Conservation (phyloP, 2,888 invertebrate genomes). For the Diarsia mendica region DNA sequence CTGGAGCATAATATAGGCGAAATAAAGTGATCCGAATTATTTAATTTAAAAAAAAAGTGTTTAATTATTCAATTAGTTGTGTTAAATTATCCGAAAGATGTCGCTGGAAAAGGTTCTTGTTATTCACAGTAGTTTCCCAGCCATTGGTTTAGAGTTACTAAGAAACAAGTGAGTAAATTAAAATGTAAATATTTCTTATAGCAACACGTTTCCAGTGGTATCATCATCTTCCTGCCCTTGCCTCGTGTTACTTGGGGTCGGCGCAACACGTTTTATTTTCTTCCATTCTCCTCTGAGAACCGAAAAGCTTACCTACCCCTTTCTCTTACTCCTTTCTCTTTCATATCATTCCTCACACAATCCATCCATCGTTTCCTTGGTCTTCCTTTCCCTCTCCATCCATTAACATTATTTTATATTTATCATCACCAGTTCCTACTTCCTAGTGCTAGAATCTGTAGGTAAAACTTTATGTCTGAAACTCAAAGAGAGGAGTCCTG, state of each 20-base stretch:
- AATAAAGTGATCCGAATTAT: conserved; percentile 1
- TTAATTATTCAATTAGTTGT: neutral
- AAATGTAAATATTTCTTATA: neutral
- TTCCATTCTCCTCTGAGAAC: too few species aligned
- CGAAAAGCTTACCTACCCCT: too few species aligned
- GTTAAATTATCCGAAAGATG: conserved; percentile 67
- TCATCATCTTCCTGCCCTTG: too few species aligned
- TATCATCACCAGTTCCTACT: neutral
- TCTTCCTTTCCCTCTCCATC: too few species aligned
- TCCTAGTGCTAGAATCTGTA: neutral
- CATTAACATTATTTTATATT: too few species aligned
- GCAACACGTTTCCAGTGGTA: neutral
- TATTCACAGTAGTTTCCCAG: conserved; percentile 79
- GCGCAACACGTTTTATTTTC: too few species aligned
- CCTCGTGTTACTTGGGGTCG: too few species aligned
- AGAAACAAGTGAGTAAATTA: conserved; percentile 79
- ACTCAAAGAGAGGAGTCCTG: neutral
- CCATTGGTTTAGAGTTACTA: conserved; percentile 78
- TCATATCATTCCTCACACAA: too few species aligned
- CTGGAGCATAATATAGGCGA: neutral
- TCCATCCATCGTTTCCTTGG: too few species aligned
- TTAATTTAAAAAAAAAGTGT: too few species aligned
- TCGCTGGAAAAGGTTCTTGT: conserved; percentile 78
- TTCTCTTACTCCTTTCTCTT: too few species aligned
- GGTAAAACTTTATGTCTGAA: neutral